Percentiles rank a stretch among this genome's conserved stretches.
Conservation (phyloP, 2,797 vertebrate species). For the Onychomys arenicola region DNA sequence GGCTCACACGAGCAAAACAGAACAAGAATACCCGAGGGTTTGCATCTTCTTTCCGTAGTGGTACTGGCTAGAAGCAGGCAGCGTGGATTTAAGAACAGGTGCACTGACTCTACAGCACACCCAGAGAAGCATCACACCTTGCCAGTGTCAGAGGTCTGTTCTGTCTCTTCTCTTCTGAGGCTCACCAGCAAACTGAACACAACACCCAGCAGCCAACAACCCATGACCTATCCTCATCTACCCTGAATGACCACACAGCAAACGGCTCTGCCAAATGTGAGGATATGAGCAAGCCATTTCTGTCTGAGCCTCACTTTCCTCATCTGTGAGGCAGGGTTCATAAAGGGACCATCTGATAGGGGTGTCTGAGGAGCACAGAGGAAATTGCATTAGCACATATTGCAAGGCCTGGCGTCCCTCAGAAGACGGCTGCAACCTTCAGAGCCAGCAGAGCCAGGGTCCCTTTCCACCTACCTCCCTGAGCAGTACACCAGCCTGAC, state of each 20-base stretch:
- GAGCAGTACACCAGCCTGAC: not conserved
- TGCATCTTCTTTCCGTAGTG: not conserved
- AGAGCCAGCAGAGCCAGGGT: not conserved
- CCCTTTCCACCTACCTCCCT: not conserved
- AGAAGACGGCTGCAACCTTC: no score
- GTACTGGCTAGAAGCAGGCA: not conserved
- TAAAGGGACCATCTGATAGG: accelerated
- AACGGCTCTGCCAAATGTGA: no score
- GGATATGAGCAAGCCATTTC: not conserved
- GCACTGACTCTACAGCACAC: not conserved
- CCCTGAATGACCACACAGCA: accelerated
- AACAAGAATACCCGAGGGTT: accelerated
- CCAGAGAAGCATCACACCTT: not conserved
- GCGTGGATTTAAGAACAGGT: accelerated
- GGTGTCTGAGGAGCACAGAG: accelerated
- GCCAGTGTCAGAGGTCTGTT: not conserved
- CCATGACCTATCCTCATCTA: no score
- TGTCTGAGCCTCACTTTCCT: not conserved
- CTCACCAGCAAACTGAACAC: not conserved
- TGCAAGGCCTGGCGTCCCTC: accelerated
- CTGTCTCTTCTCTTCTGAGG: not conserved
- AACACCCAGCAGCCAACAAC: not conserved
- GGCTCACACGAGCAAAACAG: not conserved
- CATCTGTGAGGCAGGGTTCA: not conserved
- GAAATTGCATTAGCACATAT: accelerated